Percentiles rank a stretch among this genome's conserved stretches.
Conservation (phyloP, 2,797 vertebrate genomes). For the Rallus crepitans region DNA sequence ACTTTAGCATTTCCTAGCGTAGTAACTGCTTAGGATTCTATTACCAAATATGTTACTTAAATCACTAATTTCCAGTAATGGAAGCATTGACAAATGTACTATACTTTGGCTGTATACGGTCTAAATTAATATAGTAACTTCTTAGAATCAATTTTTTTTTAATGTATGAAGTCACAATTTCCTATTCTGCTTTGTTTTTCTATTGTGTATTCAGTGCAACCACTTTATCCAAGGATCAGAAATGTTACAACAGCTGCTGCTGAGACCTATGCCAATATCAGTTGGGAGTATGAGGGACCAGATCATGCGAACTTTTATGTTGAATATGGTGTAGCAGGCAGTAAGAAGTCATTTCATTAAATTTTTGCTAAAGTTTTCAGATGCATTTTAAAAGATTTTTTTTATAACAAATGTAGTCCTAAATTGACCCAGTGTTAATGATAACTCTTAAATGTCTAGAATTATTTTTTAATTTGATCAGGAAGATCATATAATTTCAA, state of each 20-base stretch:
- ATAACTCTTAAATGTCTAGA: conserved; percentile 22
- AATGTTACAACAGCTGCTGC: conserved; percentile 87
- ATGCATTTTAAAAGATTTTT: conserved; percentile 53
- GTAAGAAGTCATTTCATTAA: conserved; percentile 87
- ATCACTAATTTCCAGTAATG: conserved; percentile 7
- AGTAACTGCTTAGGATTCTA: conserved; percentile 18
- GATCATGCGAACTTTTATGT: conserved; percentile 90
- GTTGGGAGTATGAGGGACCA: conserved; percentile 95
- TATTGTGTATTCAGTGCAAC: conserved; percentile 85
- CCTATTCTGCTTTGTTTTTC: conserved; percentile 82
- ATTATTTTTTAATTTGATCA: background rate
- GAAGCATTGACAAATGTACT: conserved; percentile 16
- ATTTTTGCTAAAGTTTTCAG: conserved; percentile 59
- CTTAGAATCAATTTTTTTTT: background rate
- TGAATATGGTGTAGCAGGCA: conserved; percentile 93
- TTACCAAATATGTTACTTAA: background rate
- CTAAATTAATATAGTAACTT: conserved; percentile 26
- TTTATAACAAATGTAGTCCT: background rate
- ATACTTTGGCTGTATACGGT: background rate
- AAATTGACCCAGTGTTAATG: conserved; percentile 20
- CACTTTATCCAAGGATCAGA: conserved; percentile 85
- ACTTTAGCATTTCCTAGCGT: background rate
- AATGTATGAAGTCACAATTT: conserved; percentile 54
- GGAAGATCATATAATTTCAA: background rate
- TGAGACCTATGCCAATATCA: conserved; percentile 91